Base-by-base conservation (phyloP, 2,888 invertebrate species). In the Reticulitermes lucifugus region DNA sequence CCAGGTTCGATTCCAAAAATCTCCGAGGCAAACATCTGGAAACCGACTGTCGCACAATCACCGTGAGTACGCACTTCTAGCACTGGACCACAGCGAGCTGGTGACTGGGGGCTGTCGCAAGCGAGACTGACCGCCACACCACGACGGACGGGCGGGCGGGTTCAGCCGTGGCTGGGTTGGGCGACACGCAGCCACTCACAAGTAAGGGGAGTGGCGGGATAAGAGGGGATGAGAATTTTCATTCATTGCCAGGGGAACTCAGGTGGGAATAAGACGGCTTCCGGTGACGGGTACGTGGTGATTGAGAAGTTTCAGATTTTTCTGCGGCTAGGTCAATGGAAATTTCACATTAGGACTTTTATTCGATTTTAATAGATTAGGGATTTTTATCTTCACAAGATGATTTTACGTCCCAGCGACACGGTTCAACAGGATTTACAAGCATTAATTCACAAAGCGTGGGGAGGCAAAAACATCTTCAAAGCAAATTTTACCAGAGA, bases 181-280 rank as follows among this genome's bases (percentile, higher is more conserved):
- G 9, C 77, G 82, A 43, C 14, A 29, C 18, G 46, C 55, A 71
- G 46, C 83, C 65, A 55, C 51, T 70, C 83, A 55, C 55, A 55
- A 29, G 4, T 21, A n/a, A 51, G 60, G 35, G 60, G 80, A 43
- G 77, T 77, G 77, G 77, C 46, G 77, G 41, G n/a, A 60, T 22
- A 35, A 55, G 83, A 71, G 46, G 71, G 85, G 77, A 21, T 46
- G 29, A 29, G n/a, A 70, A 79, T n/a, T 70, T 84, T 85, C 85
- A 85, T 85, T 85, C 85, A 85, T 84, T 83, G 83, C 80, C 77
- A n/a, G 79, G 21, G 29, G 18, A 60, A 55, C 43, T 18, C 25
- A 43, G 51, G 79, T 79, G 46, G 46, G 46, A 51, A 79, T 22
- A 51, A 21, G 60, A 29, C 35, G 21, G 71, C 51, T 35, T 51